phyloP scores from a whole-genome alignment of 2,797 vertebrate species.

The Schizothorax lantsangensis region DNA sequence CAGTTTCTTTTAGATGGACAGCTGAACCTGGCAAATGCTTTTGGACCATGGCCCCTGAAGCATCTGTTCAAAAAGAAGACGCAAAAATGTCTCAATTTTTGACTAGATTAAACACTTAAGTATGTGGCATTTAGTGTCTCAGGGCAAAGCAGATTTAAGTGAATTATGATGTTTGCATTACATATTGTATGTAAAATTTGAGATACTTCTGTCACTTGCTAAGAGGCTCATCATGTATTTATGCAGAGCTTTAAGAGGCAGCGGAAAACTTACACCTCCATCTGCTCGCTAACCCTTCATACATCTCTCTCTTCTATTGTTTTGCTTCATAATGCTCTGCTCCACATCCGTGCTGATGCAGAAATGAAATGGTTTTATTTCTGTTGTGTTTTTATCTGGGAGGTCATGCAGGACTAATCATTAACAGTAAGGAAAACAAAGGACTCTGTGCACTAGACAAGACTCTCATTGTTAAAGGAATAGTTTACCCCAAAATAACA shows the following conservation, averaged over 20 bases:
- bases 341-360: not conserved
- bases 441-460: not conserved
- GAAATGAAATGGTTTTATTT: conserved; percentile 27
- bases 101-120: conserved; percentile 27
- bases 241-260: conserved; percentile 8
- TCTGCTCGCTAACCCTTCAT: not conserved
- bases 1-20: conserved; percentile 17
- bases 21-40: conserved; percentile 16
- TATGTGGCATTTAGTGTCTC: conserved; percentile 27
- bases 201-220: conserved; percentile 5
- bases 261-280: not conserved
- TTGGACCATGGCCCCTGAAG: not conserved
- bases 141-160: not conserved
- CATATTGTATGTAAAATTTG: not conserved
- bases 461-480: not conserved
- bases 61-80: not conserved
- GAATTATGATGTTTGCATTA: not conserved
- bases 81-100: conserved; percentile 14
- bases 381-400: conserved; percentile 6
- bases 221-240: conserved; percentile 23
- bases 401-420: conserved; percentile 32
- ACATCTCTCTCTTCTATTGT: not conserved
- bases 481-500: not conserved
- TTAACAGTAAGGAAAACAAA: conserved; percentile 24
- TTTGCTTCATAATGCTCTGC: not conserved